Percentiles rank a stretch among this genome's conserved stretches.
Evolutionary conservation across 2,797 vertebrate genomes (phyloP).

Genomic region (Lemur catta): DNA sequence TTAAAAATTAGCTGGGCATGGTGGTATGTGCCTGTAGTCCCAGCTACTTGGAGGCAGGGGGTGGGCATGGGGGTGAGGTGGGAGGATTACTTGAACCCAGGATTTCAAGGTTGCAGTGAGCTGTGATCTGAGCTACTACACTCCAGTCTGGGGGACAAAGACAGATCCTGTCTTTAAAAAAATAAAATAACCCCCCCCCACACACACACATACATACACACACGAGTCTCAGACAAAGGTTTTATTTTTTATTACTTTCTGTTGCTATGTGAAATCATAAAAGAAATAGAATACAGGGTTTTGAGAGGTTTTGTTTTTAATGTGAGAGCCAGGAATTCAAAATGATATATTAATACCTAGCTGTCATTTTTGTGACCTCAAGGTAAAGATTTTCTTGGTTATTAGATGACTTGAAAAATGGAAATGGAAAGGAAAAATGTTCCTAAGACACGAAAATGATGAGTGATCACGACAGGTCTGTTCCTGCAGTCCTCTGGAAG

Average conservation of each 20-base stretch:
- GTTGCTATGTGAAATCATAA: background rate
- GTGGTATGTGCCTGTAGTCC: background rate
- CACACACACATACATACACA: too few species aligned
- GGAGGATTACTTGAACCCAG: background rate
- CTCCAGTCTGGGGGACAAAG: background rate
- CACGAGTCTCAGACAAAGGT: background rate
- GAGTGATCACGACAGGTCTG: background rate
- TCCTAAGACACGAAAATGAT: background rate
- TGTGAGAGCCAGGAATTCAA: conserved; percentile 32
- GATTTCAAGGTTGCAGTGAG: background rate
- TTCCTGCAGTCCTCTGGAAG: background rate
- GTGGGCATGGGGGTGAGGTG: background rate
- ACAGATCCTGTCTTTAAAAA: background rate
- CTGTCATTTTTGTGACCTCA: background rate
- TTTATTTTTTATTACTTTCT: background rate
- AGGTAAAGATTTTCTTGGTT: background rate
- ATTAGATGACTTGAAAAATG: background rate
- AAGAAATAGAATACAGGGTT: background rate
- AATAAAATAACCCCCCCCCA: too few species aligned
- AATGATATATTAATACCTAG: background rate
- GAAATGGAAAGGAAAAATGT: background rate
- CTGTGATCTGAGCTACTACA: background rate
- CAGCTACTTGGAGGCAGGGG: background rate
- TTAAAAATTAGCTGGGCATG: background rate
- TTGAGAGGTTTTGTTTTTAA: background rate